Conservation (phyloP, 1,140 invertebrate species). For the Pseudobourletiella spinata region DNA sequence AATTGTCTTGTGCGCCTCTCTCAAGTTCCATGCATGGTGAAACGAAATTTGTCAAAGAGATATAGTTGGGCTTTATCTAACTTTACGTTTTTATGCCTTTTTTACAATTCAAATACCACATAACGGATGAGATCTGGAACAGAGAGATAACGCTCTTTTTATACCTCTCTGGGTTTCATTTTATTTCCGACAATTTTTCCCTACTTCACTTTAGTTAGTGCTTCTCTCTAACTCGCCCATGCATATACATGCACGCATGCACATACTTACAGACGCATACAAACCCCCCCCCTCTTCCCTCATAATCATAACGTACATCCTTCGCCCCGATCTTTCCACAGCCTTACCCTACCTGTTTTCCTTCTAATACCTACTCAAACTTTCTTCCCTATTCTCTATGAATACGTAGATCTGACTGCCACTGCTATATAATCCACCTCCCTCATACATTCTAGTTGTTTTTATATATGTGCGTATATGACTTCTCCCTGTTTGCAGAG, state of each 20-base stretch:
- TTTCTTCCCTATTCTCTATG: no score
- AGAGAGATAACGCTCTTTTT: constrained; percentile 20
- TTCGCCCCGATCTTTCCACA: no score
- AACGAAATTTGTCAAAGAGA: constrained; percentile 26
- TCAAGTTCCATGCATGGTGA: not conserved
- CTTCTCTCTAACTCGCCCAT: not conserved
- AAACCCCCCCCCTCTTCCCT: no score
- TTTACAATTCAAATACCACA: constrained; percentile 29
- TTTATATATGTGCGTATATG: no score
- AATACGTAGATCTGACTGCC: no score
- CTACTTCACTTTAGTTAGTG: not conserved
- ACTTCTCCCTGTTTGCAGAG: no score
- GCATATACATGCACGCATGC: not conserved
- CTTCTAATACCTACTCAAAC: no score
- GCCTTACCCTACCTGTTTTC: no score
- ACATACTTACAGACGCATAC: no score
- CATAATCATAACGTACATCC: no score
- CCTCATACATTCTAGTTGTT: no score
- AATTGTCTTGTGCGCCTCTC: not conserved
- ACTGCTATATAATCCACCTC: no score
- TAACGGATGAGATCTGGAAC: constrained; percentile 24
- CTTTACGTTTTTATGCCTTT: constrained; percentile 25
- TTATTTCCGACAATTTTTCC: constrained; percentile 22
- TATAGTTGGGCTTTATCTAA: constrained; percentile 28
- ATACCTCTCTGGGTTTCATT: constrained; percentile 14